Conservation (phyloP, 2,113 vertebrate genomes). For the Oreotrochilus melanogaster region DNA sequence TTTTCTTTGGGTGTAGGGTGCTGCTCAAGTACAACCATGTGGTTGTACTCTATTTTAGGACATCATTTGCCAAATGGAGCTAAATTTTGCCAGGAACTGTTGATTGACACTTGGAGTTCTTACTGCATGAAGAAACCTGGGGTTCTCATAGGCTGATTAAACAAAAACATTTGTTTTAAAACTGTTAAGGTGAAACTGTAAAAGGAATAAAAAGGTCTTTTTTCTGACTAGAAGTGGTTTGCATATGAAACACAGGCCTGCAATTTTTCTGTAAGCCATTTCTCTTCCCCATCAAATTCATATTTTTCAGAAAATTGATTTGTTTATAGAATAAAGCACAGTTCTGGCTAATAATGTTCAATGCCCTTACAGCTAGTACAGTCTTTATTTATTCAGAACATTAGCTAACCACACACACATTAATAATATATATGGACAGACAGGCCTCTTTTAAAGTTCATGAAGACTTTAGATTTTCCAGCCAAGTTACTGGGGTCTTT, state of each 20-base stretch:
- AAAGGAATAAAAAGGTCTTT: not conserved
- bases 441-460: not conserved
- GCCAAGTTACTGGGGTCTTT: not conserved
- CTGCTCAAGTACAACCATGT: not conserved
- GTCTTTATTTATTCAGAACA: not conserved
- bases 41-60: not conserved
- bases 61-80: not conserved
- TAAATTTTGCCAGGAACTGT: not conserved
- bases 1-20: not conserved
- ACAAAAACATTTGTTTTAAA: not conserved
- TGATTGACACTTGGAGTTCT: not conserved
- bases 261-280: not conserved
- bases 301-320: not conserved
- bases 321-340: not conserved
- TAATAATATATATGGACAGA: not conserved
- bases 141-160: not conserved
- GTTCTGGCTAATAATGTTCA: not conserved
- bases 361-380: not conserved
- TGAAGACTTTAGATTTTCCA: not conserved
- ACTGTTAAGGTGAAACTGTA: not conserved
- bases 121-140: not conserved
- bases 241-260: not conserved
- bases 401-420: not conserved
- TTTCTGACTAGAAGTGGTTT: not conserved
- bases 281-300: not conserved